These are phyloP conservation scores for Sebastes kiyomatsui DNA, from an alignment of 2,797 vertebrate species.

Conservation along the genomic window DNA sequence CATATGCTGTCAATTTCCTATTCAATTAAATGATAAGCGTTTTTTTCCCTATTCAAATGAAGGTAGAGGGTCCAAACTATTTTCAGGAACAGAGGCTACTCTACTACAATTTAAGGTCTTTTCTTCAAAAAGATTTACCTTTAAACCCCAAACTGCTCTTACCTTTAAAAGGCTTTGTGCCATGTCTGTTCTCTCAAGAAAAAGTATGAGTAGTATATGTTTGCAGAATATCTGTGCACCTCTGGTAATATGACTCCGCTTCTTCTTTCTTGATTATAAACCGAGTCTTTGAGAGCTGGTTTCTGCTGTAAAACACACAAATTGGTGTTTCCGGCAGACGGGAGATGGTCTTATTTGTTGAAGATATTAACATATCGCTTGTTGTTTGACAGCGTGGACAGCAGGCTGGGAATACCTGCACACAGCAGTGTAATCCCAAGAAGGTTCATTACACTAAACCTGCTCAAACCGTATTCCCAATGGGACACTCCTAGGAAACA, in stretches of 20 bases:
- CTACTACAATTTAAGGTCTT: constrained; percentile 43
- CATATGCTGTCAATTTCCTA: constrained; percentile 66
- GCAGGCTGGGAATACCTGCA: constrained; percentile 43
- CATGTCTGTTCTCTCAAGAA: not conserved
- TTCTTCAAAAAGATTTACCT: constrained; percentile 48
- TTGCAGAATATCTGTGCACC: constrained; percentile 2
- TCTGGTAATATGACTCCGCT: constrained; percentile 11
- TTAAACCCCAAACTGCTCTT: constrained; percentile 26
- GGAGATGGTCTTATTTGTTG: constrained; percentile 52
- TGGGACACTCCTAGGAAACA: constrained; percentile 9
- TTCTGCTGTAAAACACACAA: constrained; percentile 52
- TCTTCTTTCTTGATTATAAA: constrained; percentile 22
- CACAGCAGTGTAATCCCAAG: constrained; percentile 61
- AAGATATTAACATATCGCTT: constrained; percentile 64
- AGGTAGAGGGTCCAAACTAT: constrained; percentile 49
- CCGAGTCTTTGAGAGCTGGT: constrained; percentile 6
- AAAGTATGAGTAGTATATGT: constrained; percentile 19
- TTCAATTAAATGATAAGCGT: constrained; percentile 83
- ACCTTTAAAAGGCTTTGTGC: not conserved
- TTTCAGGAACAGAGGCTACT: constrained; percentile 57
- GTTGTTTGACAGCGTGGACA: constrained; percentile 56
- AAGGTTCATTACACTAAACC: constrained; percentile 72
- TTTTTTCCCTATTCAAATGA: constrained; percentile 61
- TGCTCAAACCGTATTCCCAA: constrained; percentile 49
- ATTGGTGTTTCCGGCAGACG: constrained; percentile 48